phyloP scores from a whole-genome alignment of 2,797 vertebrate species.

The Brotogeris chrysoptera region DNA sequence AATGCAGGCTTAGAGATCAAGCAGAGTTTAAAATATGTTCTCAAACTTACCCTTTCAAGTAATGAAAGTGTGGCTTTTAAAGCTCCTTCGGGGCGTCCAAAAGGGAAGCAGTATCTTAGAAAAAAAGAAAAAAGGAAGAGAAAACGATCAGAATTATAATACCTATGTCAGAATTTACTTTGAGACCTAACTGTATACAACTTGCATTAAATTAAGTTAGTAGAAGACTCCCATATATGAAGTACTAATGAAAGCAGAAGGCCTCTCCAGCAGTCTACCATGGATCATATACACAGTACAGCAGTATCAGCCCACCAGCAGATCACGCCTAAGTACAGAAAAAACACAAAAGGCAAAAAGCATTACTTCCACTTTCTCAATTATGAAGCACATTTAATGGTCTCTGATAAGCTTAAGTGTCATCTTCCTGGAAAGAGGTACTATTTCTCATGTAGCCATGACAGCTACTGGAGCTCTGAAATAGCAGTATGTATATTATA shows the following conservation, averaged over 20 bases:
- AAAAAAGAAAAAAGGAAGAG: neutral
- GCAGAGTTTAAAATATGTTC: neutral
- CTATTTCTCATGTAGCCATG: neutral
- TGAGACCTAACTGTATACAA: neutral
- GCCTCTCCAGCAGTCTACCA: neutral
- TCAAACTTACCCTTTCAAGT: slow-evolving; percentile 89
- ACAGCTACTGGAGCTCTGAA: neutral
- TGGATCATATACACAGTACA: neutral
- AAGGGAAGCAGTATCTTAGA: slow-evolving; percentile 95
- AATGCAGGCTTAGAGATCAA: neutral
- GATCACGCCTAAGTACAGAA: neutral
- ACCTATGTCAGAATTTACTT: neutral
- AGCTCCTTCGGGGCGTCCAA: slow-evolving; percentile 96
- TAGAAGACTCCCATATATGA: neutral
- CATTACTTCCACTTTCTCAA: neutral
- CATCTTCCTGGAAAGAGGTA: neutral
- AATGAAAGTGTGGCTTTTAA: slow-evolving; percentile 95
- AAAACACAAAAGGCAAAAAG: neutral
- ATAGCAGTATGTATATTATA: neutral
- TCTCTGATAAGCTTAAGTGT: neutral
- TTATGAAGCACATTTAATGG: neutral
- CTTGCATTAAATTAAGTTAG: neutral
- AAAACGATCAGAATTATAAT: neutral
- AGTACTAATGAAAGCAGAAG: neutral
- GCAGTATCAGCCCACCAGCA: neutral